A percentile compares a stretch with the other conserved stretches of the same genome.
Conservation (phyloP, 2,113 vertebrate genomes). For the Nestor notabilis region DNA sequence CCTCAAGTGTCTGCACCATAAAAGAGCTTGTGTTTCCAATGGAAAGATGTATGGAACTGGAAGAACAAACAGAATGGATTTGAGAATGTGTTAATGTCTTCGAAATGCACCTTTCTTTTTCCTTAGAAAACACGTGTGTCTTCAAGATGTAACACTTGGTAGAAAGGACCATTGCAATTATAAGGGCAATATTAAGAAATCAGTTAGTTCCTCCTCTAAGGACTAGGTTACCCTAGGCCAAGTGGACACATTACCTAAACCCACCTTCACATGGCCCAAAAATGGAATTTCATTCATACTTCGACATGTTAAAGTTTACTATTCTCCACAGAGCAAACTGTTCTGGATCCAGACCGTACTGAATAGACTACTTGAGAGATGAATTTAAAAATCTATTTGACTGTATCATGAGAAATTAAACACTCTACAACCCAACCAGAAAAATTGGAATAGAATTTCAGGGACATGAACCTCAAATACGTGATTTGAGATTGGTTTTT, state of each 20-base stretch:
- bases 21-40: background rate
- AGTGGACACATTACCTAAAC: background rate
- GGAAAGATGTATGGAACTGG: background rate
- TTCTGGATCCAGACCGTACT: conserved; percentile 23
- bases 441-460: conserved; percentile 64
- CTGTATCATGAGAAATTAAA: conserved; percentile 44
- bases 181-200: background rate
- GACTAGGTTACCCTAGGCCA: background rate
- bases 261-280: background rate
- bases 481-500: conserved; percentile 35
- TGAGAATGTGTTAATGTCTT: background rate
- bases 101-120: background rate
- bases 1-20: background rate
- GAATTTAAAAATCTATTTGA: conserved; percentile 40
- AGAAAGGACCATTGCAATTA: background rate
- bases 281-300: background rate
- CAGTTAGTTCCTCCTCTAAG: background rate
- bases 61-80: background rate
- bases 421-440: conserved; percentile 31
- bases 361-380: conserved; percentile 18
- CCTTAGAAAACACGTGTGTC: background rate
- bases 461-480: conserved; percentile 69
- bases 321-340: background rate
- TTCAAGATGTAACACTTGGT: background rate
- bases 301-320: background rate